Percentiles rank a stretch among this genome's conserved stretches.
phyloP scores from a whole-genome alignment of 1,140 invertebrate genomes.

The Penaeus indicus region DNA sequence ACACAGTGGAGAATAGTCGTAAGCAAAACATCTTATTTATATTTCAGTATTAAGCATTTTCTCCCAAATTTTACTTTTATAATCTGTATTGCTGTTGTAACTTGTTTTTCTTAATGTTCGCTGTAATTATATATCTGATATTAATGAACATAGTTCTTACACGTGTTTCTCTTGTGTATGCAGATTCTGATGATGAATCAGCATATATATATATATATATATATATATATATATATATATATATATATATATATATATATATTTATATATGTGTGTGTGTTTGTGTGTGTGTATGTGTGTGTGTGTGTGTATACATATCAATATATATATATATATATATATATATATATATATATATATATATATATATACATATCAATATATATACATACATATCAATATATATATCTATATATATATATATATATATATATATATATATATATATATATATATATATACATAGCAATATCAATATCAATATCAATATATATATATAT shows the following conservation, averaged over 20 bases:
- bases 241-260: constrained; percentile 20
- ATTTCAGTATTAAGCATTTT: no score
- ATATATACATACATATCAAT: background rate
- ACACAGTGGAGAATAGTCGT: no score
- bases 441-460: constrained; percentile 22
- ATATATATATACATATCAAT: background rate
- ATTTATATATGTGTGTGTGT: constrained; percentile 15
- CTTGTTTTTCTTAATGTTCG: no score
- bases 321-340: constrained; percentile 26
- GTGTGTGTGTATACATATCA: background rate
- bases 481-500: constrained; percentile 3
- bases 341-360: constrained; percentile 39
- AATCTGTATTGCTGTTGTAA: no score
- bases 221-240: constrained; percentile 8
- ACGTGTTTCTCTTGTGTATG: no score
- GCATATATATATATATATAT: constrained; percentile 18
- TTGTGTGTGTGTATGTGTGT: constrained; percentile 17
- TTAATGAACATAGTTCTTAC: no score
- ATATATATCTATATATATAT: constrained; percentile 3
- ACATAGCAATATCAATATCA: background rate
- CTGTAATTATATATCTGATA: no score
- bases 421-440: constrained; percentile 26
- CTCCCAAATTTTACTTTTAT: no score
- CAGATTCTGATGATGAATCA: background rate
- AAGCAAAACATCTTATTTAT: no score